Evolutionary conservation across 2,113 vertebrate genomes (phyloP).

Genomic region (Gambusia affinis): DNA sequence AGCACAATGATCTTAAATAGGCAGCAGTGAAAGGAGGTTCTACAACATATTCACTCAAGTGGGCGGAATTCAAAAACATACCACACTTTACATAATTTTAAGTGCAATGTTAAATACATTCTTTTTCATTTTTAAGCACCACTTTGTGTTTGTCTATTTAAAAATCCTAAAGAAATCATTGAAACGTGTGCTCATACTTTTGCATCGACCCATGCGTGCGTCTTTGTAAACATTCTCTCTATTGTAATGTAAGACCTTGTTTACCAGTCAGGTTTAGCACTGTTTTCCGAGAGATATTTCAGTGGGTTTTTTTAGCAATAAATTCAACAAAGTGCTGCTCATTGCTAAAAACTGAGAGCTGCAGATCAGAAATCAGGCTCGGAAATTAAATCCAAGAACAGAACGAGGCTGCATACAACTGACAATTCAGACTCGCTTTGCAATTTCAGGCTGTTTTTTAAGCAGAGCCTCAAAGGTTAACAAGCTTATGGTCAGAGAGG

Average conservation of each 20-base stretch:
- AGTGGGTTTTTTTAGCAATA: neutral
- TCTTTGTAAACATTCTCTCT: neutral
- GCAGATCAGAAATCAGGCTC: slow-evolving; percentile 1
- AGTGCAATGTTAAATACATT: neutral
- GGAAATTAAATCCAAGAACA: slow-evolving; percentile 16
- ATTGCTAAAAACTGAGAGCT: neutral
- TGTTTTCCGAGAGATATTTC: neutral
- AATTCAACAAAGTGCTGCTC: neutral
- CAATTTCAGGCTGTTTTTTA: slow-evolving; percentile 22
- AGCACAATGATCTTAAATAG: neutral
- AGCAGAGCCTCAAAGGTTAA: slow-evolving; percentile 51
- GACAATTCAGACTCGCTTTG: slow-evolving; percentile 10
- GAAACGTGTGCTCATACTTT: neutral
- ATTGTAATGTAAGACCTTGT: neutral
- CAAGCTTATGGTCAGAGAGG: slow-evolving; percentile 45
- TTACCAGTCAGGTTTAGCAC: too few species aligned
- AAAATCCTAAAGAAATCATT: neutral
- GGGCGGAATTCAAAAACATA: neutral
- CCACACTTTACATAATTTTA: neutral
- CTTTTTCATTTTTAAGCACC: neutral
- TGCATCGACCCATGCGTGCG: neutral
- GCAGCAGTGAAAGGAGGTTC: too few species aligned
- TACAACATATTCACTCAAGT: neutral
- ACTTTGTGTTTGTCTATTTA: neutral
- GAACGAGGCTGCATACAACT: slow-evolving; percentile 15